These are phyloP conservation scores for Chaenodraco wilsoni DNA, from an alignment of 2,797 vertebrate genomes.

Conservation along the genomic window DNA sequence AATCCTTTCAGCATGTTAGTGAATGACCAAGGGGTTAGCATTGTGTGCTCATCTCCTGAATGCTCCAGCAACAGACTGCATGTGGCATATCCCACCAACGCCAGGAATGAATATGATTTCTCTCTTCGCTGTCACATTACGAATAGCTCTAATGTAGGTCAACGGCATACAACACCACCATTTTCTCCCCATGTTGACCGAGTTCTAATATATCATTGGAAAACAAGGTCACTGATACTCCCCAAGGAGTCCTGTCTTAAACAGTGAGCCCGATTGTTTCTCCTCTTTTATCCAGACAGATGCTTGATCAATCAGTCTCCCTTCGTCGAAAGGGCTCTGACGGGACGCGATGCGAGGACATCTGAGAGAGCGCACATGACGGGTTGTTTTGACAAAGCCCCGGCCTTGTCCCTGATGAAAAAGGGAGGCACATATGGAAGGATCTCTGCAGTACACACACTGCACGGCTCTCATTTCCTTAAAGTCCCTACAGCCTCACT, in stretches of 20 bases:
- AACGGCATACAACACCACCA: slow-evolving; percentile 54
- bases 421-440: slow-evolving; percentile 56
- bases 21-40: slow-evolving; percentile 59
- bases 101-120: slow-evolving; percentile 38
- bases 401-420: slow-evolving; percentile 65
- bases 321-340: slow-evolving; percentile 49
- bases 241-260: slow-evolving; percentile 66
- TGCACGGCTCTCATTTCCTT: slow-evolving; percentile 51
- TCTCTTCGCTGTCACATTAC: slow-evolving; percentile 43
- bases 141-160: slow-evolving; percentile 70
- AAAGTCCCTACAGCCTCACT: slow-evolving; percentile 24
- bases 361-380: slow-evolving; percentile 50
- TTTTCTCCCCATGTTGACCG: slow-evolving; percentile 67
- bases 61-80: slow-evolving; percentile 17
- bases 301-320: slow-evolving; percentile 72
- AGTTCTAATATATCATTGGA: slow-evolving; percentile 62
- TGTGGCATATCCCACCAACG: slow-evolving; percentile 37
- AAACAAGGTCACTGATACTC: slow-evolving; percentile 78
- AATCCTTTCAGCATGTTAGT: slow-evolving; percentile 41
- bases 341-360: slow-evolving; percentile 63
- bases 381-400: slow-evolving; percentile 70
- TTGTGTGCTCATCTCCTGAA: slow-evolving; percentile 59
- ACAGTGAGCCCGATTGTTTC: slow-evolving; percentile 58
- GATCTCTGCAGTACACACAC: slow-evolving; percentile 34
- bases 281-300: slow-evolving; percentile 73